phyloP scores from a whole-genome alignment of 2,113 vertebrate genomes.

The Aptenodytes forsteri region DNA sequence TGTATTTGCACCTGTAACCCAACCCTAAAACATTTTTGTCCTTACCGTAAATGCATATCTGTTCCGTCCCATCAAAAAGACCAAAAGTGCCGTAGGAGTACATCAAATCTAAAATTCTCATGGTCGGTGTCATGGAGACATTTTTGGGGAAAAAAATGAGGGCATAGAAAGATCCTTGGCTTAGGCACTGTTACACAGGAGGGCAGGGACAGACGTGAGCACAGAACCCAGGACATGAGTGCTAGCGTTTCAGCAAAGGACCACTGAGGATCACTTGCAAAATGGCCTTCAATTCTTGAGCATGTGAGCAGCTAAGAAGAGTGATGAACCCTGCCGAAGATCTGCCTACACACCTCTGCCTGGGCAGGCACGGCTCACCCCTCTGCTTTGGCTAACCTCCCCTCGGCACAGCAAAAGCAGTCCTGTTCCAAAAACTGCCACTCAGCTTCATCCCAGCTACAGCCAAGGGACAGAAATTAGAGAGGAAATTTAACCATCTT shows the following conservation, averaged over 20 bases:
- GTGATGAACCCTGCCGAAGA: neutral
- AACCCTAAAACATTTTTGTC: neutral
- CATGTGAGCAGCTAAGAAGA: neutral
- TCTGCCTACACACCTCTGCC: neutral
- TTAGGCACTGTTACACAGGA: neutral
- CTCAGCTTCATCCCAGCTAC: neutral
- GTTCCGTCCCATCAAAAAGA: neutral
- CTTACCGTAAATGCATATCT: neutral
- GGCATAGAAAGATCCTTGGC: neutral
- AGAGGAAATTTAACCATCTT: conserved; percentile 8
- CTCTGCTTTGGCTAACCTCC: neutral
- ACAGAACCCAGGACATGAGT: neutral
- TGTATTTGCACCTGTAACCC: neutral
- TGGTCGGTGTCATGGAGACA: neutral
- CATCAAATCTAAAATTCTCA: neutral
- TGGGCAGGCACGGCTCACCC: neutral
- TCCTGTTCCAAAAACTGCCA: neutral
- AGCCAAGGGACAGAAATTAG: neutral
- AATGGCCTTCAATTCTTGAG: neutral
- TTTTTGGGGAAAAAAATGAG: neutral
- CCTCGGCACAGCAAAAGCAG: neutral
- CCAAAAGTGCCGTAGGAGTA: neutral
- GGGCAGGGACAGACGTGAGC: neutral
- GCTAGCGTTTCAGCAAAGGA: neutral
- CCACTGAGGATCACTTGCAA: neutral